Evolutionary conservation across 2,888 invertebrate species (phyloP).

Genomic region (Ochlodes sylvanus): DNA sequence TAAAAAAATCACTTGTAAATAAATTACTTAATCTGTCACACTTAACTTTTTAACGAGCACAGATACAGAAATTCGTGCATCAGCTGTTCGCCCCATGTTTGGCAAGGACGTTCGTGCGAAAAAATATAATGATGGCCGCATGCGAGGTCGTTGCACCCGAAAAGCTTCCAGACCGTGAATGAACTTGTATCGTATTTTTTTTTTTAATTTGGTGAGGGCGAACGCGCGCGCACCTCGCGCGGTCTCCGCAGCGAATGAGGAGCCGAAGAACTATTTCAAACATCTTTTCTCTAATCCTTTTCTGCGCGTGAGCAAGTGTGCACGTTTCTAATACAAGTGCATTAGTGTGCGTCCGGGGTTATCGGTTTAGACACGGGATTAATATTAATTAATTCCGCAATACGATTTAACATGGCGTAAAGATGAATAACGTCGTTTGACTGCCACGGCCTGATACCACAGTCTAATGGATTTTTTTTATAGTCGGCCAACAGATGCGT

Average conservation of each 20-base stretch:
- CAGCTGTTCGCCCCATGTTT: constrained; percentile 69
- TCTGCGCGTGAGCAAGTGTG: constrained; percentile 70
- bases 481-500: neutral
- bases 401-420: constrained; percentile 39
- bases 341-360: constrained; percentile 60
- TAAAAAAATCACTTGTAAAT: constrained; percentile 7
- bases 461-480: neutral
- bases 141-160: constrained; percentile 68
- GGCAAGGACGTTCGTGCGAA: constrained; percentile 67
- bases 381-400: constrained; percentile 52
- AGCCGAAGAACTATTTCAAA: constrained; percentile 81
- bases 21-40: constrained; percentile 26
- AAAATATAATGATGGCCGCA: constrained; percentile 56
- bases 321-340: constrained; percentile 56
- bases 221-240: constrained; percentile 74
- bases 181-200: constrained; percentile 62
- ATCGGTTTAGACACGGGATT: constrained; percentile 53
- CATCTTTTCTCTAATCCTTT: constrained; percentile 82
- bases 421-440: constrained; percentile 38
- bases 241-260: constrained; percentile 78
- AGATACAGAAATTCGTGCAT: constrained; percentile 49
- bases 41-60: constrained; percentile 38
- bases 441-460: constrained; percentile 23
- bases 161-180: constrained; percentile 69
- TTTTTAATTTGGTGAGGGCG: constrained; percentile 48